A percentile compares a stretch with the other conserved stretches of the same genome.
Evolutionary conservation across 2,113 vertebrate species (phyloP).

Genomic region (Rallus limicola): DNA sequence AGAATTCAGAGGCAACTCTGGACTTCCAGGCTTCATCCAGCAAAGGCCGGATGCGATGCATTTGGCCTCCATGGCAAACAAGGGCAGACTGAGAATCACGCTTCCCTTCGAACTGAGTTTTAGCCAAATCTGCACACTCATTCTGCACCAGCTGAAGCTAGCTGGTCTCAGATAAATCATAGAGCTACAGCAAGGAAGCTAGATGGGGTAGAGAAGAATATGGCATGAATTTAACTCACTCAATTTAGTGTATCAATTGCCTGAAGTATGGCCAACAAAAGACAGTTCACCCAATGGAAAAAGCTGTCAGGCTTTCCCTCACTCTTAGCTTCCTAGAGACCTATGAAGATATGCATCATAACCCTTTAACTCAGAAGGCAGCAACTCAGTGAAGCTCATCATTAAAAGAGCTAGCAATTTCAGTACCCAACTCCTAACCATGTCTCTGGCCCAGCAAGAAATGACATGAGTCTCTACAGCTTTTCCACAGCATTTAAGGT

Average conservation of each 20-base stretch:
- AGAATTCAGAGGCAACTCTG: constrained; percentile 40
- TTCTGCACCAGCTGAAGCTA: neutral
- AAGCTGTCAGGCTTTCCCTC: neutral
- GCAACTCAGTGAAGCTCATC: neutral
- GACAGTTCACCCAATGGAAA: neutral
- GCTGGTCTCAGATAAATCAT: neutral
- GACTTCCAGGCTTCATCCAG: constrained; percentile 16
- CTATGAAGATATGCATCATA: accelerated
- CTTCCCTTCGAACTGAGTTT: neutral
- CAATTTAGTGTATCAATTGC: neutral
- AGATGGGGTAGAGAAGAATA: neutral
- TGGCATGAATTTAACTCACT: neutral
- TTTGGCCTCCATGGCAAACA: neutral
- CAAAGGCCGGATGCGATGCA: neutral
- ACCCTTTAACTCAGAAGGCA: neutral
- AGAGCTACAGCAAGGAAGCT: neutral
- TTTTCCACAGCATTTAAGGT: neutral
- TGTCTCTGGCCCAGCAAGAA: neutral
- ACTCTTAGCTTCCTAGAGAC: neutral
- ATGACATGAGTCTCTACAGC: neutral
- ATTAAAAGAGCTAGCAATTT: neutral
- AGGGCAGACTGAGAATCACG: neutral
- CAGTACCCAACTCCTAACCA: neutral
- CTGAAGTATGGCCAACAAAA: neutral
- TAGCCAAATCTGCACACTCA: neutral